Evolutionary conservation across 2,888 invertebrate species (phyloP).

Genomic region (Eumerus sabulonum): DNA sequence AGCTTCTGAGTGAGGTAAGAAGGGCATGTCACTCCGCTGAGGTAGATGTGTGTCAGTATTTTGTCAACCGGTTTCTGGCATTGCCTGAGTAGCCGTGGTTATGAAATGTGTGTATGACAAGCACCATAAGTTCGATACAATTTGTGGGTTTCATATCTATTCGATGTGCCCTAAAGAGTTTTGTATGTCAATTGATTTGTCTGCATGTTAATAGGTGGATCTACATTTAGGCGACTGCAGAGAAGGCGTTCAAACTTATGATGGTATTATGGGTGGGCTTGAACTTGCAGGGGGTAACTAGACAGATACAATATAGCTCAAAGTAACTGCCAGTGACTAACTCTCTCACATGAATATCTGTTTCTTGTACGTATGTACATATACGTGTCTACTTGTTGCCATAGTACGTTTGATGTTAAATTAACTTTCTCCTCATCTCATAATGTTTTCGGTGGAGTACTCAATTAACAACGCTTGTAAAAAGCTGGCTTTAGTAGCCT

Average conservation of each 20-base stretch:
- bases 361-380: too few relatives aligned
- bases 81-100: conserved; percentile 30
- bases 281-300: not conserved
- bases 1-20: conserved; percentile 43
- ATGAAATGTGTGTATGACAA: conserved; percentile 40
- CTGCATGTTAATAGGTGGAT: conserved; percentile 19
- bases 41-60: conserved; percentile 56
- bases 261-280: not conserved
- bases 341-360: too few relatives aligned
- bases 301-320: not conserved
- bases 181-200: conserved; percentile 37
- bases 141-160: conserved; percentile 10
- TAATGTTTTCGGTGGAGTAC: too few relatives aligned
- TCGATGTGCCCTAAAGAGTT: conserved; percentile 22
- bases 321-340: too few relatives aligned
- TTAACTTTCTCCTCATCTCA: too few relatives aligned
- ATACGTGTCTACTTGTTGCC: too few relatives aligned
- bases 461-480: too few relatives aligned
- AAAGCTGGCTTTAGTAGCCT: too few relatives aligned
- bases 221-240: not conserved
- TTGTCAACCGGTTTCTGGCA: conserved; percentile 36
- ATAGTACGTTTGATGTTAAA: too few relatives aligned
- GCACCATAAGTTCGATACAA: conserved; percentile 25
- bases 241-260: not conserved
- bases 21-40: conserved; percentile 33